Base-by-base conservation (phyloP, 2,888 invertebrate species). In the Agonopterix arenella region DNA sequence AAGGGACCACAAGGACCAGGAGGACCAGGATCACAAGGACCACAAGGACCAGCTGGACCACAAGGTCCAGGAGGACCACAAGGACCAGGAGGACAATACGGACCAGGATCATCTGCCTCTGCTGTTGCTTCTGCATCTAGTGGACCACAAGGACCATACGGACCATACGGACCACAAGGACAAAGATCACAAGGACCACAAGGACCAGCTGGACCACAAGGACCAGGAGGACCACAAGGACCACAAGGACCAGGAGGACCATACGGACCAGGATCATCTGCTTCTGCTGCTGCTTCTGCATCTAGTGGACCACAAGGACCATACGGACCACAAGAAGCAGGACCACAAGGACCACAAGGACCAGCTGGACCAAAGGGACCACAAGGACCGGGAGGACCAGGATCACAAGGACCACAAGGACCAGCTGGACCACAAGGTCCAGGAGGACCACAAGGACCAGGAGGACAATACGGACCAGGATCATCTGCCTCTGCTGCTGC, bases 1-100 rank as follows among this genome's bases (percentile, higher is more conserved):
- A n/a, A n/a, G n/a, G 57, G 51, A 51, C 45, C 47, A 45, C 37
- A 10, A 11, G 42, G 36, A 28, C 28, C 28, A 28, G 28, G 50
- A 44, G n/a, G n/a, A n/a, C n/a, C n/a, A n/a, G n/a, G n/a, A n/a
- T n/a, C n/a, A n/a, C 10, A 40, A 9, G 40, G 40, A 40, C 40
- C 40, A 40, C 4, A 40, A 1, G 40, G 40, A 9, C 40, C 9
- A 28, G 5, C 5, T 5, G 28, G 28, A 1, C 28, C 5, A 28
- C 0, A 28, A 5, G 43, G 13, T 16, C 13, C 16, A 10, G 10
- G 1, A 40, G 50, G 52, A 11, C 40, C 52, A 44, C 44, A 45
- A 8, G 50, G 55, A 48, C 13, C 13, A 13, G 1, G 2, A 13
- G 13, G 13, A n/a, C n/a, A n/a, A n/a, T n/a, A n/a, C n/a, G n/a